Evolutionary conservation across 2,113 vertebrate genomes (phyloP), one percentile per base, ranked within the genome.

Genomic region (Cryptotis parvus): DNA sequence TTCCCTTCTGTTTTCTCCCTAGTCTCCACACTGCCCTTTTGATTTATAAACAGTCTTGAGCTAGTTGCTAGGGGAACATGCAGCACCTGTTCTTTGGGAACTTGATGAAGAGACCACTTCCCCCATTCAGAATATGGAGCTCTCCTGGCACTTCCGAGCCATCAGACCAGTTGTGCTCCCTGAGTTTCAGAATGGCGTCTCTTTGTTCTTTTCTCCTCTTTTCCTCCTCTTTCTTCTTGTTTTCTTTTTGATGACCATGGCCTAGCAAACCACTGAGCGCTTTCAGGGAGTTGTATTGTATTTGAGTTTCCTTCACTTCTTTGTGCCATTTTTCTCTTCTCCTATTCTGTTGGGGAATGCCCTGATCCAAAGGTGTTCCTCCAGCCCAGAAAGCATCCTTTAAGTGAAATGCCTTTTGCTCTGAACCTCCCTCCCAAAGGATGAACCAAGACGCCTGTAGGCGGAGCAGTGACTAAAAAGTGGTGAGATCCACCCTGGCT

Each of bases 401-500:
- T 15, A 1, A 66, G 26, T 18, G 61, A 84, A 72, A 15, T n/a
- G 14, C 35, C 29, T 70, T 68, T 91, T 10, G 35, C 5, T 27
- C 14, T 27, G n/a, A 58, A 77, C 52, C 52, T 55, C 52, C 52
- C 35, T 92, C 15, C 75, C 35, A 79, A 91, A 88, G 76, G n/a
- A 61, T 75, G 80, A 95, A 69, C 33, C 31, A 72, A 88, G 81
- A 85, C 18, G 66, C 12, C 16, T 0, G 9, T 6, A 12, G 15
- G 33, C 20, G 80, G 31, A 55, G 80, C 35, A 24, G 58, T 58
- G 27, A 6, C 58, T 73, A 43, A 66, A 91, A 63, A n/a, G n/a
- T n/a, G n/a, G n/a, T n/a, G n/a, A n/a, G n/a, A n/a, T n/a, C n/a
- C n/a, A n/a, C n/a, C n/a, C 49, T 70, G 37, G 39, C 73, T 89